Evolutionary conservation across 2,113 vertebrate species (phyloP).

Genomic region (Oreochromis tanganicae): DNA sequence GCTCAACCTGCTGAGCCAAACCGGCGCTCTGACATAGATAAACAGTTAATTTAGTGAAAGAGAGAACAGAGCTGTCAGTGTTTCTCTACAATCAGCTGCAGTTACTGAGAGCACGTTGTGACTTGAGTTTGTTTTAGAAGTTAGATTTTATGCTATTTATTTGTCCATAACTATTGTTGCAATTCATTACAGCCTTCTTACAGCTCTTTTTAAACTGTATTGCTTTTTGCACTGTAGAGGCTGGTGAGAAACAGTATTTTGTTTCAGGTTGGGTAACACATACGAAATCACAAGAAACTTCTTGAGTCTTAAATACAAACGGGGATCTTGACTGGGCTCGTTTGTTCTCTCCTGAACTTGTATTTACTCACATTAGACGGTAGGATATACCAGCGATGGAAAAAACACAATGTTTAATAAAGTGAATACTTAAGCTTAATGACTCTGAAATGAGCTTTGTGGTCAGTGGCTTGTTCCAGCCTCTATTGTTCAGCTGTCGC

Average conservation of each 20-base stretch:
- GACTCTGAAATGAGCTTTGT: not conserved
- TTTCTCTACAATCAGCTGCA: not conserved
- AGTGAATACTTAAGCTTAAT: not conserved
- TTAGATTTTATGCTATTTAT: not conserved
- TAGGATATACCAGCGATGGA: not conserved
- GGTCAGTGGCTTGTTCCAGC: not conserved
- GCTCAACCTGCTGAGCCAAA: not conserved
- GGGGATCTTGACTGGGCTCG: fast-evolving
- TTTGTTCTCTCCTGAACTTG: not conserved
- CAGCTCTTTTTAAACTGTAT: not conserved
- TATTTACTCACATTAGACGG: not conserved
- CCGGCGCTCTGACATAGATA: fast-evolving
- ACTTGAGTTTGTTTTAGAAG: not conserved
- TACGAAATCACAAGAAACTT: too few species aligned
- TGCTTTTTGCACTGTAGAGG: not conserved
- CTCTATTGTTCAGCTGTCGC: not conserved
- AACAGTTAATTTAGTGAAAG: not conserved
- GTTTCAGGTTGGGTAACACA: too few species aligned
- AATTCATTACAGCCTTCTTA: not conserved
- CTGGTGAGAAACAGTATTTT: too few species aligned
- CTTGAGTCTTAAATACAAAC: not conserved
- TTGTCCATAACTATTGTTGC: not conserved
- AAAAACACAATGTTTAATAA: not conserved
- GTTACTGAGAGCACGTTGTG: not conserved
- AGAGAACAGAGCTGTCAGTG: not conserved